Evolutionary conservation across 2,113 vertebrate species (phyloP).

Genomic region (Cettia cetti): DNA sequence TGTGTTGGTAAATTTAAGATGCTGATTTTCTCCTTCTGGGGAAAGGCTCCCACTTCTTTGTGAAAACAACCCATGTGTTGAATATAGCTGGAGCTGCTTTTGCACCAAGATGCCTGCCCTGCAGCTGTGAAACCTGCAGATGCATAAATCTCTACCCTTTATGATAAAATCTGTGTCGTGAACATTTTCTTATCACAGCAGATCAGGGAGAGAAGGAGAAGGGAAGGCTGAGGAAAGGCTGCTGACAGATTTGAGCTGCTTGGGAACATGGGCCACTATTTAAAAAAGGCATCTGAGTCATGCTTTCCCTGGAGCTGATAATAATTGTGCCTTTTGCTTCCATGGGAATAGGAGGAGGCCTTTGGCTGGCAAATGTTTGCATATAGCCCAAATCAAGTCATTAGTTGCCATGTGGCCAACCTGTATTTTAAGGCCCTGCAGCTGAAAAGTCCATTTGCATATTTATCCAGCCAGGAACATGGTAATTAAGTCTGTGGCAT

Average conservation of each 20-base stretch:
- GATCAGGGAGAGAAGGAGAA: background rate
- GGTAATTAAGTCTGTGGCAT: slow-evolving; percentile 57
- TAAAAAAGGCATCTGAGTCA: background rate
- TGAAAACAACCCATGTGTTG: background rate
- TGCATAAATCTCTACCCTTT: slow-evolving; percentile 30
- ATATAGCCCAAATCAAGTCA: slow-evolving; percentile 60
- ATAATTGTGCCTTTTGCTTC: slow-evolving; percentile 37
- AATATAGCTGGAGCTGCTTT: background rate
- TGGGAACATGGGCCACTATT: slow-evolving; percentile 3
- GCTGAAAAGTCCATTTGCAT: slow-evolving; percentile 62
- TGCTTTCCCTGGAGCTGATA: background rate
- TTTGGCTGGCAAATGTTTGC: slow-evolving; percentile 37
- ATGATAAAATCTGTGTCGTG: background rate
- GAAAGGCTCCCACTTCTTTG: background rate
- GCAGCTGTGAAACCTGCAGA: slow-evolving; percentile 48
- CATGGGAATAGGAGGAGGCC: slow-evolving; percentile 21
- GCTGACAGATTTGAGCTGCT: slow-evolving; percentile 21
- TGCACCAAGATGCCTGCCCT: slow-evolving; percentile 14
- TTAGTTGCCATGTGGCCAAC: slow-evolving; percentile 52
- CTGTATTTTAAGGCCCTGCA: slow-evolving; percentile 60
- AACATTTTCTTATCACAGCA: background rate
- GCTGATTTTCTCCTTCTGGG: background rate
- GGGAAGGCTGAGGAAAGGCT: background rate
- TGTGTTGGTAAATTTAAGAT: background rate
- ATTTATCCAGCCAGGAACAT: slow-evolving; percentile 47